Base-by-base conservation (phyloP, 2,888 invertebrate genomes). In the Orthosia cruda region DNA sequence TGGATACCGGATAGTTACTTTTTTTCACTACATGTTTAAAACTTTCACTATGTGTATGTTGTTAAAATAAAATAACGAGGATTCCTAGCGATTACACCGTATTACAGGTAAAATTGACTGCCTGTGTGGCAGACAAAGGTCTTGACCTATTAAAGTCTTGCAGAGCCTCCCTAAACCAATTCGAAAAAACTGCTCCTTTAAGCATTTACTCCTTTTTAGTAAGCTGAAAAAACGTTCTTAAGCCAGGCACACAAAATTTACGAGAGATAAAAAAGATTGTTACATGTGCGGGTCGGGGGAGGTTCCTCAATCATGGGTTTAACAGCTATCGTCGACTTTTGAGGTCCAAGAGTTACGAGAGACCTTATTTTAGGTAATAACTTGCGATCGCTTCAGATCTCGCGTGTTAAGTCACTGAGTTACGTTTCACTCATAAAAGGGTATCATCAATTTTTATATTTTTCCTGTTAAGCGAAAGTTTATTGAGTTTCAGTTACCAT, bases 281-380 rank as follows among this genome's bases (percentile, higher is more conserved):
- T 72, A 81, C 68, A 76, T 47, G 68, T 73, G 58, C 58, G 74
- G 70, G 75, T 79, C 65, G 65, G 67, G 55, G 72, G 61, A 74
- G 74, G 83, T 85, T 84, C 78, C 72, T 91, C 87, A 76, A 84
- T 89, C 88, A 83, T 62, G 77, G 88, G 80, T 80, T 89, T 89
- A 87, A 87, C 78, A 77, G 81, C 80, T 83, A 76, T 80, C 78
- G 74, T 62, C 77, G 81, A 81, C 83, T 84, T 83, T 78, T 75
- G 72, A 81, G 74, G 76, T 77, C 77, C 77, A 75, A 77, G 88
- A 86, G 76, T 86, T 88, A 86, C 88, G 88, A 78, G 68, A 69
- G 67, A 84, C 77, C 84, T 87, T 87, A 77, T 64, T 74, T 71
- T 84, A 73, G 68, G 81, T 73, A 77, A 88, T 88, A 86, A 86